A percentile compares a stretch with the other conserved stretches of the same genome.
phyloP scores from a whole-genome alignment of 2,113 vertebrate species.

The Callorhinus ursinus region DNA sequence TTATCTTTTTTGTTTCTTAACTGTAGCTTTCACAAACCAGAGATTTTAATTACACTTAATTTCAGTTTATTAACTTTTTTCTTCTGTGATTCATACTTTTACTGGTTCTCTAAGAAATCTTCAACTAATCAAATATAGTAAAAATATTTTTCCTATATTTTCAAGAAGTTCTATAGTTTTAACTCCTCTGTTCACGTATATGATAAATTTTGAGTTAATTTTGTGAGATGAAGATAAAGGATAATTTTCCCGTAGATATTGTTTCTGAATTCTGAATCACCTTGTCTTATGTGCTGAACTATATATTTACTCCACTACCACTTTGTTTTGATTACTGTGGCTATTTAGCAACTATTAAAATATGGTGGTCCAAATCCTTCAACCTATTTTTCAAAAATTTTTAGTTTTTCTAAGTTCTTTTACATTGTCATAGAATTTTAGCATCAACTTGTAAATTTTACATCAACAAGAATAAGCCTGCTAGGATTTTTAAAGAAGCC shows the following conservation, averaged over 20 bases:
- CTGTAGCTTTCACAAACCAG: background rate
- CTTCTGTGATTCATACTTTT: background rate
- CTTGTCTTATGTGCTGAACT: background rate
- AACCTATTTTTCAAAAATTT: background rate
- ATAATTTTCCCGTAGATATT: background rate
- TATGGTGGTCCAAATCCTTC: background rate
- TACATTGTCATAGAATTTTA: background rate
- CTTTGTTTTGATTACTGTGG: background rate
- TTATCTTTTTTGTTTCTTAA: background rate
- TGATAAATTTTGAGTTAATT: background rate
- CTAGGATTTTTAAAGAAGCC: background rate
- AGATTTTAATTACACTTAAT: constrained; percentile 7
- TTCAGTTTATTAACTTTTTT: background rate
- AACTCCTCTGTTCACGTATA: background rate
- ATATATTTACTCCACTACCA: background rate
- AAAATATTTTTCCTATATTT: background rate
- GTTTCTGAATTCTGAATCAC: background rate
- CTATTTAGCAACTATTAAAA: background rate
- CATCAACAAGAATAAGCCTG: background rate
- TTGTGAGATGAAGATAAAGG: background rate
- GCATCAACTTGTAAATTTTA: background rate
- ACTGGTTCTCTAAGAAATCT: background rate
- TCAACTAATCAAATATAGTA: background rate
- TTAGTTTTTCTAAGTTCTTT: background rate
- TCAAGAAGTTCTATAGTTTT: background rate